Percentiles rank a stretch among this genome's conserved stretches.
These are phyloP conservation scores for Eclectus roratus DNA, from an alignment of 2,113 vertebrate species.

Conservation along the genomic window DNA sequence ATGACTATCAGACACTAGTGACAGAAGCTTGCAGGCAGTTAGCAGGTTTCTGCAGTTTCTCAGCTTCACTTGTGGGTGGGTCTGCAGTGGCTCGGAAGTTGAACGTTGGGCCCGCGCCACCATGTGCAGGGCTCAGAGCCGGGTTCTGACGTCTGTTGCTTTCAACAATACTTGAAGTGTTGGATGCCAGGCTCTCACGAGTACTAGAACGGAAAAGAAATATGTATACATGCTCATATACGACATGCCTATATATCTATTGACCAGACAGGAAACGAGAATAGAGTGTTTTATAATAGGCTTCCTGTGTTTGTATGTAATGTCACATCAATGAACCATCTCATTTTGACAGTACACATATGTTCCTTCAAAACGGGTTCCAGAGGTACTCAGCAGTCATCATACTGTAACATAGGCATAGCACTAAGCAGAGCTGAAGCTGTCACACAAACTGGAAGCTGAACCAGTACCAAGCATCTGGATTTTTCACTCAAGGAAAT, in stretches of 20 bases:
- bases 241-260: neutral
- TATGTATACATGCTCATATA: constrained; percentile 44
- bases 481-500: neutral
- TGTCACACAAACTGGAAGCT: neutral
- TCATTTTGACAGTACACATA: constrained; percentile 4
- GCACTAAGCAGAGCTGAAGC: neutral
- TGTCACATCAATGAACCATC: constrained; percentile 14
- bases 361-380: neutral
- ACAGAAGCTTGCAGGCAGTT: constrained; percentile 97
- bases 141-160: constrained; percentile 95
- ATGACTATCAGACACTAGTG: constrained; percentile 92
- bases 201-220: constrained; percentile 82
- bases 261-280: constrained; percentile 30
- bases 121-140: constrained; percentile 90
- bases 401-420: neutral
- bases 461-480: neutral
- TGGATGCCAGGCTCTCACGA: constrained; percentile 96
- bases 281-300: constrained; percentile 32
- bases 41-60: constrained; percentile 96
- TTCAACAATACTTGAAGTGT: constrained; percentile 98
- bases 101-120: constrained; percentile 86
- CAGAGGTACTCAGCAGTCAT: neutral
- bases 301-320: constrained; percentile 40
- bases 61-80: constrained; percentile 83
- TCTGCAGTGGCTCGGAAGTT: constrained; percentile 88